Base-by-base conservation (phyloP, 2,888 invertebrate genomes). In the Stenodema calcarata region DNA sequence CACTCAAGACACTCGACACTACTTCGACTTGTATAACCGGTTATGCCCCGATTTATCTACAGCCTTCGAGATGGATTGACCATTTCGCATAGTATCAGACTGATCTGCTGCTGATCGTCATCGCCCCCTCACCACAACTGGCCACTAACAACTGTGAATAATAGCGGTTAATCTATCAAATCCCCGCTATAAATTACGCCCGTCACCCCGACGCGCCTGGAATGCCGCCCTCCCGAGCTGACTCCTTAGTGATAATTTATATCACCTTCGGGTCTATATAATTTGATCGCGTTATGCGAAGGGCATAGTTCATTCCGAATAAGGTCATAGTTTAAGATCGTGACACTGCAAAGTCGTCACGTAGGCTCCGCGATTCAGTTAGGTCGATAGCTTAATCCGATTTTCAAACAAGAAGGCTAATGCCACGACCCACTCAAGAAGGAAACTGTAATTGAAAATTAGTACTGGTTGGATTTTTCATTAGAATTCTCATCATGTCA, bases 61-160 rank as follows among this genome's bases (percentile, higher is more conserved):
- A 18, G 16, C 44, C 54, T 54, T 18, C 54, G 14, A 54, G 54
- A 54, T 54, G 54, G 54, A 54, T 54, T 18, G 54, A n/a, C 54
- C n/a, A 11, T 44, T 54, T 54, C 54, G 7, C 16, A 7, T 16
- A 44, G 44, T 44, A 54, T 54, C 54, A 16, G n/a, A n/a, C 54
- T 54, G 54, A 54, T 54, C 54, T 54, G 54, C 54, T 54, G 7
- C 54, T 42, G 42, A 76, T 76, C 76, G 76, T 76, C 70, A 35
- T 54, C 70, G 70, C 14, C 30, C 28, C 42, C n/a, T 41, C 23
- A 76, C 76, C 76, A 42, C 76, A 76, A 76, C 76, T 76, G 76
- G 76, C 76, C 76, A 76, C 76, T 76, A 76, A 76, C 76, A 76
- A 76, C 76, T 76, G 76, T 41, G 42, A 76, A 41, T 76, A 76